Evolutionary conservation across 2,113 vertebrate genomes (phyloP).

Genomic region (Marmota flaviventris): DNA sequence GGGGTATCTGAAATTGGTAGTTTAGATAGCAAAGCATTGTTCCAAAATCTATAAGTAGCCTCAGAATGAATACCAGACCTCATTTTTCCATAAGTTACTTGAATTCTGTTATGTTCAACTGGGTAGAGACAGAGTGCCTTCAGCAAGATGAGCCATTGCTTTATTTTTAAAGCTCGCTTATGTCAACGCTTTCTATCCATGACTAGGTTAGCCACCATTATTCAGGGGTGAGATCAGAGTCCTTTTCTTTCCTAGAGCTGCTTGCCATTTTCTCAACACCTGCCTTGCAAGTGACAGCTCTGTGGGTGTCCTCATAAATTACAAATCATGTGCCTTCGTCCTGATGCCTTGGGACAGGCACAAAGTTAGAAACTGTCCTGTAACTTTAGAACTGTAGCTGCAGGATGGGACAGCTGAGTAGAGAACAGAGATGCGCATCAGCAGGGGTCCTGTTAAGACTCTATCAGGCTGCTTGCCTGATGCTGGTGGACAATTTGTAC

Average conservation of each 20-base stretch:
- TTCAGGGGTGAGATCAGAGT: slow-evolving; percentile 96
- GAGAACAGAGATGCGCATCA: slow-evolving; percentile 87
- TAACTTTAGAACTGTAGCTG: slow-evolving; percentile 92
- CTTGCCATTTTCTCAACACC: slow-evolving; percentile 94
- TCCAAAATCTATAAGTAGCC: not conserved
- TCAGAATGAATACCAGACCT: slow-evolving; percentile 62
- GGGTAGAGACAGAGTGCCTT: slow-evolving; percentile 72
- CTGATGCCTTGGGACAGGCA: slow-evolving; percentile 90
- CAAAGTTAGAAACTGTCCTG: slow-evolving; percentile 97
- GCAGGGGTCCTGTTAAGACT: slow-evolving; percentile 73
- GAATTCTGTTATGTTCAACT: slow-evolving; percentile 62
- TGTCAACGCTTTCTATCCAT: slow-evolving; percentile 93
- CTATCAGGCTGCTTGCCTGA: slow-evolving; percentile 56
- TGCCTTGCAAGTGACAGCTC: slow-evolving; percentile 99
- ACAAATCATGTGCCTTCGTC: slow-evolving; percentile 95
- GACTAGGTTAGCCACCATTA: slow-evolving; percentile 93
- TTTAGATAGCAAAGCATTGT: slow-evolving; percentile 68
- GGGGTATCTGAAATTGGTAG: slow-evolving; percentile 45
- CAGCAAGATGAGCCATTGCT: slow-evolving; percentile 86
- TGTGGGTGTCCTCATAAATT: slow-evolving; percentile 98
- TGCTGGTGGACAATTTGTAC: slow-evolving; percentile 61
- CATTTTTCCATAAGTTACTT: slow-evolving; percentile 77
- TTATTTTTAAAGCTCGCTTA: slow-evolving; percentile 93
- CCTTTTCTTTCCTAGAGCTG: slow-evolving; percentile 92
- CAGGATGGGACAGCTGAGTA: slow-evolving; percentile 92